Evolutionary conservation across 2,888 invertebrate species (phyloP), one percentile per base, ranked within the genome.

Genomic region (Blastobasis adustella): DNA sequence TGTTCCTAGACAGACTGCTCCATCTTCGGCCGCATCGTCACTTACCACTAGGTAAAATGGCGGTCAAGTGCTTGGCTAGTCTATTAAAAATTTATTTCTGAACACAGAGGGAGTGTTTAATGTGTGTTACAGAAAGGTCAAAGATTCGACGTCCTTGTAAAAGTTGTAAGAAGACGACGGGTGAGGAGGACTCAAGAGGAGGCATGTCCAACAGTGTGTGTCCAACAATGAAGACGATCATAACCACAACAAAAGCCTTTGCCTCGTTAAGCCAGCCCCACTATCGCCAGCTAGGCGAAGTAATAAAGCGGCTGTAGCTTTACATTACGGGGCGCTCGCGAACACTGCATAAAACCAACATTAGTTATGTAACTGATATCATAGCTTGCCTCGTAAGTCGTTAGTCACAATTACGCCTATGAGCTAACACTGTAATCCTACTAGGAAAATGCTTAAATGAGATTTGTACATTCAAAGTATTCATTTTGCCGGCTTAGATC

Each of bases 251-350:
- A 7, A 40, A 58, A 57, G 56, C 54, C 47, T 10, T 40, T 48
- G 63, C 64, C 58, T 53, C 46, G 56, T 38, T 49, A 54, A 23
- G 36, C 41, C 37, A 40, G 37, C 55, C 45, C 50, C 57, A 52
- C 61, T 62, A 49, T 43, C 44, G 37, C 62, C 63, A 56, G 60
- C 61, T 56, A 54, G 58, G 65, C 60, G 63, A 58, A 61, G 74
- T 67, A 71, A 74, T 74, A 71, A 66, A 71, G 65, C 62, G 63
- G 58, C 67, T 65, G 66, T 73, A 72, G 69, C 69, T 73, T 72
- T 66, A 70, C 72, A 73, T 76, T 72, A 73, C 68, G 62, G 65
- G 63, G 60, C 55, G 62, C 66, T 62, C 66, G 66, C 59, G 61
- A 66, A 63, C 64, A 59, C 61, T 66, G 68, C 66, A 71, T 64